phyloP scores from a whole-genome alignment of 2,797 vertebrate genomes.

The Microhierax caerulescens region DNA sequence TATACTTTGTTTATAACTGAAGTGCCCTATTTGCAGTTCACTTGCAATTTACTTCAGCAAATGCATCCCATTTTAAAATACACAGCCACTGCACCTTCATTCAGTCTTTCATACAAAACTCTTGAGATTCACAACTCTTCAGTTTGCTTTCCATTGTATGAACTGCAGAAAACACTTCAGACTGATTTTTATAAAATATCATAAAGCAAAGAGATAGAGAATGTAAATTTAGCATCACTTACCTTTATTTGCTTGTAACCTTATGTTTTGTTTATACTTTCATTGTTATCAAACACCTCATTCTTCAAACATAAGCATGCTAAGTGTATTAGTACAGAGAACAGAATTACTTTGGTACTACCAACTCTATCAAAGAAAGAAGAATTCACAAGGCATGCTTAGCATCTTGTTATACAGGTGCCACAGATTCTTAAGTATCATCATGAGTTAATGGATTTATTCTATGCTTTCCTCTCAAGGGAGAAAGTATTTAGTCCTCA shows the following conservation, averaged over 20 bases:
- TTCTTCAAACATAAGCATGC: constrained; percentile 79
- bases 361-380: constrained; percentile 69
- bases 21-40: background rate
- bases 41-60: background rate
- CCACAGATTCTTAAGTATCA: constrained; percentile 65
- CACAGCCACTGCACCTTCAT: background rate
- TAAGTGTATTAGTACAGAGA: constrained; percentile 82
- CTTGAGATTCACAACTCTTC: background rate
- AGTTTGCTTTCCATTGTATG: background rate
- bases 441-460: constrained; percentile 72
- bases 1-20: background rate
- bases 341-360: constrained; percentile 75
- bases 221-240: constrained; percentile 60
- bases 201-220: background rate
- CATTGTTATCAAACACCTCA: constrained; percentile 65
- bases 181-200: background rate
- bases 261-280: constrained; percentile 40
- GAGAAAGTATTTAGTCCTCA: constrained; percentile 80
- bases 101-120: background rate
- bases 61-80: background rate
- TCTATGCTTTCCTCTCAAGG: constrained; percentile 64
- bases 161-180: background rate
- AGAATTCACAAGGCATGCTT: constrained; percentile 78
- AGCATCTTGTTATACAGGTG: constrained; percentile 69
- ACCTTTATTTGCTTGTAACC: constrained; percentile 63